phyloP scores from a whole-genome alignment of 2,797 vertebrate species.

The Coluber constrictor region DNA sequence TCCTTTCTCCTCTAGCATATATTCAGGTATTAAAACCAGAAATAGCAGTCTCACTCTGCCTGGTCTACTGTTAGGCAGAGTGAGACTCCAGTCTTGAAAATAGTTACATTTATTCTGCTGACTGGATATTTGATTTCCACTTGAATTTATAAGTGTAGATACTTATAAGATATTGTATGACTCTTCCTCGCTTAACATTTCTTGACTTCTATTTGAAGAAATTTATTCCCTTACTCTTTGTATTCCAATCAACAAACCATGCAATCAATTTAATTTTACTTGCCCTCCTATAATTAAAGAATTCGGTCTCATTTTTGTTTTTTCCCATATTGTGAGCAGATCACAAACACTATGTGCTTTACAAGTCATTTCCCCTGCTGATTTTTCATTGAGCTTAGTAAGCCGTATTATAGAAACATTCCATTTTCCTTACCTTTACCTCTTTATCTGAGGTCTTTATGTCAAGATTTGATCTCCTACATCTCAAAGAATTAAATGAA shows the following conservation, averaged over 20 bases:
- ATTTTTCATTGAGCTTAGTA: not conserved
- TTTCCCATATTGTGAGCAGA: not conserved
- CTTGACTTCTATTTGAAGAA: not conserved
- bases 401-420: not conserved
- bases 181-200: not conserved
- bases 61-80: too few relatives aligned
- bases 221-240: not conserved
- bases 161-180: not conserved
- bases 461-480: not conserved
- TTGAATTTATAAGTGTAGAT: not conserved
- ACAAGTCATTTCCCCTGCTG: not conserved
- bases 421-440: not conserved
- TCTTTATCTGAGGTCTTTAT: not conserved
- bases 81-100: not conserved
- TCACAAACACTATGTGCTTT: not conserved
- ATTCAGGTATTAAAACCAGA: not conserved
- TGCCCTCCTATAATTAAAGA: not conserved
- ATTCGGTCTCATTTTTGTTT: not conserved
- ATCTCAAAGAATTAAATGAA: not conserved
- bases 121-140: not conserved
- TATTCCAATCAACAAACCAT: not conserved
- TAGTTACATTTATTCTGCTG: not conserved
- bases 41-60: not conserved
- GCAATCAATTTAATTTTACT: not conserved
- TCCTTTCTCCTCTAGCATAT: not conserved